A percentile compares a stretch with the other conserved stretches of the same genome.
Conservation (phyloP, 2,888 invertebrate genomes). For the Hirudinaria manillensis region DNA sequence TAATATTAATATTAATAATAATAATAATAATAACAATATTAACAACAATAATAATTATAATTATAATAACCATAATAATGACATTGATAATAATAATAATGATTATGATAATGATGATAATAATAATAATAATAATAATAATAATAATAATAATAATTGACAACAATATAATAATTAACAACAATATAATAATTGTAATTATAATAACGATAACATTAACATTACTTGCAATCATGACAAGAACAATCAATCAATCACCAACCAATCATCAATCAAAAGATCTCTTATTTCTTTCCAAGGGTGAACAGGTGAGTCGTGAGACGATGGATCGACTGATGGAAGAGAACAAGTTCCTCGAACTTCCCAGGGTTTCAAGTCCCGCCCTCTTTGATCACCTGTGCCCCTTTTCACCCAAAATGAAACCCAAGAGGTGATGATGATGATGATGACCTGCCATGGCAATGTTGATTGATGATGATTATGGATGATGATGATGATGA, state of each 20-base stretch:
- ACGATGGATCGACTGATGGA: constrained; percentile 81
- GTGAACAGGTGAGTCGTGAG: constrained; percentile 80
- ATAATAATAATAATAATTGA: not conserved
- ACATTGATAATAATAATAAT: no score
- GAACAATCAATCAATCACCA: no score
- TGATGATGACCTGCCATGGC: not conserved
- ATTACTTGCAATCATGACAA: no score
- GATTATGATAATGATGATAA: no score
- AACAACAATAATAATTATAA: no score
- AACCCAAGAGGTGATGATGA: constrained; percentile 42
- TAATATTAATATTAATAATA: not conserved
- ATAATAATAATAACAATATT: no score
- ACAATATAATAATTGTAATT: not conserved
- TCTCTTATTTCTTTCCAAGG: no score
- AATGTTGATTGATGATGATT: not conserved
- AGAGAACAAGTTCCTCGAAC: constrained; percentile 76
- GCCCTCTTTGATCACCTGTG: constrained; percentile 74
- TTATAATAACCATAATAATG: no score
- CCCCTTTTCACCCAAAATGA: constrained; percentile 52
- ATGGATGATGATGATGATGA: not conserved
- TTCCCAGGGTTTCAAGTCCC: constrained; percentile 88
- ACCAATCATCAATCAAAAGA: not conserved
- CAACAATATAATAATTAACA: no score
- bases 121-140: not conserved
- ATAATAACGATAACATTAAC: not conserved